These are phyloP conservation scores for Tauraco hartlaubi DNA, from an alignment of 2,797 vertebrate species.

Conservation along the genomic window DNA sequence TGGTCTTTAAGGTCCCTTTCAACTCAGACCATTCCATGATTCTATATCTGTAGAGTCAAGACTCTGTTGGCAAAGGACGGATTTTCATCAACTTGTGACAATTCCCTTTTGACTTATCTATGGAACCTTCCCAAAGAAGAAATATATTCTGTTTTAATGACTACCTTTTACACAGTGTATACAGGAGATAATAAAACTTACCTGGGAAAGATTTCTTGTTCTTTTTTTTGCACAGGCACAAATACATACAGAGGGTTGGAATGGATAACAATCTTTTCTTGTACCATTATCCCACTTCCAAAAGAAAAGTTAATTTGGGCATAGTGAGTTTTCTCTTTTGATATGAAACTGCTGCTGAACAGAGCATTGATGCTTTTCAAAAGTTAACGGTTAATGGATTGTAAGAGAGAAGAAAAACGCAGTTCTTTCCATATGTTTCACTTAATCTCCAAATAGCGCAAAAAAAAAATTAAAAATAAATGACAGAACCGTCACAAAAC, in stretches of 20 bases:
- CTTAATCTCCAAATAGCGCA: background rate
- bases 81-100: background rate
- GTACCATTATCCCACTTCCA: background rate
- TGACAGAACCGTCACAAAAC: background rate
- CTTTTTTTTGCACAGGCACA: background rate
- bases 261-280: background rate
- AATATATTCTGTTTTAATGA: background rate
- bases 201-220: background rate
- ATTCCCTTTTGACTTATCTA: background rate
- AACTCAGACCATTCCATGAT: too few species aligned
- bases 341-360: background rate
- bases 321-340: background rate
- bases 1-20: too few species aligned
- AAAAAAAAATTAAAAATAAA: background rate
- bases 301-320: background rate
- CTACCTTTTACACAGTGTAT: background rate
- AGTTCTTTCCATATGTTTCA: background rate
- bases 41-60: background rate
- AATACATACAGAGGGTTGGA: background rate
- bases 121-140: too few species aligned
- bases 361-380: background rate
- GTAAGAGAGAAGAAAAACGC: background rate
- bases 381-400: background rate
- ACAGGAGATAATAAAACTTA: background rate
- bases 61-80: background rate